A percentile compares a stretch with the other conserved stretches of the same genome.
Conservation (phyloP, 2,888 invertebrate species). For the Thalpophila matura region DNA sequence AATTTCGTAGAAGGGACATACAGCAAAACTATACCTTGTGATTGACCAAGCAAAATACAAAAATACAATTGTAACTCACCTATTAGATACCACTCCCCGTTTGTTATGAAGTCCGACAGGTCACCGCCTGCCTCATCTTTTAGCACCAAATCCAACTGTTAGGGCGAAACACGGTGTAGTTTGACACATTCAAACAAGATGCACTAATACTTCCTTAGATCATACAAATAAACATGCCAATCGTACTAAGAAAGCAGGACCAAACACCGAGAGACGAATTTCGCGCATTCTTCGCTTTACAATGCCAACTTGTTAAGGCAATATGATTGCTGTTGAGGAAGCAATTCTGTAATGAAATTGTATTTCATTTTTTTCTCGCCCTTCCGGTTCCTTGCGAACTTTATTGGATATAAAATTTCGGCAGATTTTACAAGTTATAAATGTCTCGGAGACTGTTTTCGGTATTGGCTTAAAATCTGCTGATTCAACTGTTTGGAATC, state of each 20-base stretch:
- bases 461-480: conserved; percentile 27
- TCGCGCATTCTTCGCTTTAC: conserved; percentile 19
- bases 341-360: conserved; percentile 54
- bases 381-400: conserved; percentile 32
- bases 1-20: no score
- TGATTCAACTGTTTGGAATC: conserved; percentile 13
- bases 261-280: conserved; percentile 29
- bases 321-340: conserved; percentile 49
- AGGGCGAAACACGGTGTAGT: conserved; percentile 70
- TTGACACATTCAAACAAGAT: conserved; percentile 66
- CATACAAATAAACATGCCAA: conserved; percentile 55
- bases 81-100: conserved; percentile 99
- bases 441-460: conserved; percentile 37
- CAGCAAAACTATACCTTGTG: no score
- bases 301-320: conserved; percentile 36
- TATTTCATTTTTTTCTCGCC: conserved; percentile 32
- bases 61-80: conserved; percentile 91
- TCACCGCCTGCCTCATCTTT: conserved; percentile 98
- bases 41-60: background rate
- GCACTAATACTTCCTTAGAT: conserved; percentile 49
- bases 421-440: conserved; percentile 41
- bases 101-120: conserved; percentile 98
- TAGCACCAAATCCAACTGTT: conserved; percentile 98
- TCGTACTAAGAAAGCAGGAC: conserved; percentile 41
- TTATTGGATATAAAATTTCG: conserved; percentile 47